Conservation (phyloP, 2,888 invertebrate genomes). For the Drosophila paracracens region DNA sequence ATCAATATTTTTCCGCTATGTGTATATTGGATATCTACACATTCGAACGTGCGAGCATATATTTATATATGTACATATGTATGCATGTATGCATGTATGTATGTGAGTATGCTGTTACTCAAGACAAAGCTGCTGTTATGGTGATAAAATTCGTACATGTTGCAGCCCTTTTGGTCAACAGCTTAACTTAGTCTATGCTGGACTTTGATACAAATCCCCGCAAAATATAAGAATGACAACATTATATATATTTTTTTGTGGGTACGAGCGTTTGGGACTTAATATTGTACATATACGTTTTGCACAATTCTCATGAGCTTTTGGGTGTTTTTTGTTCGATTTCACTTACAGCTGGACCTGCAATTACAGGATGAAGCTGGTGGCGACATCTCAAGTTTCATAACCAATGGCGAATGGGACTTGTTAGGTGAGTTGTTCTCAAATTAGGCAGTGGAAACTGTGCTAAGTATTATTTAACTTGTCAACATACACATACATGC, state of each 20-base stretch:
- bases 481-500: constrained; percentile 2
- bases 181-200: constrained; percentile 46
- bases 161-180: constrained; percentile 58
- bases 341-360: constrained; percentile 92
- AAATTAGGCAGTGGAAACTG: not conserved
- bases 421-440: constrained; percentile 91
- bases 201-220: constrained; percentile 50
- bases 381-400: constrained; percentile 98
- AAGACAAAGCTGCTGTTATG: constrained; percentile 43
- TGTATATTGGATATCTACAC: not conserved
- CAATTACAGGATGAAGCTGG: constrained; percentile 96
- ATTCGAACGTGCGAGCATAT: not conserved
- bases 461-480: constrained; percentile 2
- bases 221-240: constrained; percentile 33
- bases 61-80: not conserved
- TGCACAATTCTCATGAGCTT: constrained; percentile 17
- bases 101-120: not conserved
- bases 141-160: constrained; percentile 52
- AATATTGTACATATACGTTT: constrained; percentile 4
- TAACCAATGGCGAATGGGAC: constrained; percentile 99
- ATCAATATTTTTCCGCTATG: not conserved
- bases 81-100: not conserved
- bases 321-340: not conserved
- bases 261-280: constrained; percentile 16
- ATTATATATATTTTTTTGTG: constrained; percentile 13